Percentiles rank a stretch among this genome's conserved stretches.
Evolutionary conservation across 2,113 vertebrate genomes (phyloP).

Genomic region (Megatriorchis doriae): DNA sequence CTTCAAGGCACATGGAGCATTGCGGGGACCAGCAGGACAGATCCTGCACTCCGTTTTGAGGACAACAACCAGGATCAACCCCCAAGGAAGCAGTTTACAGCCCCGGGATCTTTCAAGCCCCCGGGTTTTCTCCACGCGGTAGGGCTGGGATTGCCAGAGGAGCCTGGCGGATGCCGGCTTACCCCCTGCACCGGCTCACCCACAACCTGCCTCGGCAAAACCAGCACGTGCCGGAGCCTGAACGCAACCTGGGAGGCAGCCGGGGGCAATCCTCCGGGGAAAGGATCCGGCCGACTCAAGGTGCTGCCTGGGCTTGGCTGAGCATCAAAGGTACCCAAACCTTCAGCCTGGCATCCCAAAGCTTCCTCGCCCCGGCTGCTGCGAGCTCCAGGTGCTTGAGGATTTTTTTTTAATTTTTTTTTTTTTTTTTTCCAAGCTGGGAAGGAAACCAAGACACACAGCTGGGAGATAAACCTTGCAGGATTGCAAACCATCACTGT

Average conservation of each 20-base stretch:
- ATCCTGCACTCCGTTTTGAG: rapidly evolving
- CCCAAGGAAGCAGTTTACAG: not conserved
- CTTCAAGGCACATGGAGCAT: rapidly evolving
- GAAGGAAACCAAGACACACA: not conserved
- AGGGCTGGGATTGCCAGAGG: not conserved
- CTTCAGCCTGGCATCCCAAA: not conserved
- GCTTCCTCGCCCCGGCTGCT: rapidly evolving
- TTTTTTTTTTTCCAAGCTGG: not conserved
- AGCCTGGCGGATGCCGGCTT: not conserved
- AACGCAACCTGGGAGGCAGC: not conserved
- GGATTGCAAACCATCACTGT: rapidly evolving
- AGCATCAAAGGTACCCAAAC: slow-evolving; percentile 5
- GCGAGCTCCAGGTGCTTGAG: rapidly evolving
- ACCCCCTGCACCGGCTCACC: not conserved
- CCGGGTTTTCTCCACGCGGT: rapidly evolving
- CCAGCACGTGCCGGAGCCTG: not conserved
- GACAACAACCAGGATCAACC: rapidly evolving
- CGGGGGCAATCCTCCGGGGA: not conserved
- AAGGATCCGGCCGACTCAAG: not conserved
- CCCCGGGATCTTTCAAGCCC: rapidly evolving
- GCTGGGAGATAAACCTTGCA: rapidly evolving
- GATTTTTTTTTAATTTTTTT: too few relatives aligned
- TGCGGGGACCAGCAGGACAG: rapidly evolving
- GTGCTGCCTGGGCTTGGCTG: not conserved
- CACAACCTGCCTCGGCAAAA: not conserved